These are phyloP conservation scores for Lepilemur ruficaudatus DNA, from an alignment of 2,797 vertebrate species.

Conservation along the genomic window DNA sequence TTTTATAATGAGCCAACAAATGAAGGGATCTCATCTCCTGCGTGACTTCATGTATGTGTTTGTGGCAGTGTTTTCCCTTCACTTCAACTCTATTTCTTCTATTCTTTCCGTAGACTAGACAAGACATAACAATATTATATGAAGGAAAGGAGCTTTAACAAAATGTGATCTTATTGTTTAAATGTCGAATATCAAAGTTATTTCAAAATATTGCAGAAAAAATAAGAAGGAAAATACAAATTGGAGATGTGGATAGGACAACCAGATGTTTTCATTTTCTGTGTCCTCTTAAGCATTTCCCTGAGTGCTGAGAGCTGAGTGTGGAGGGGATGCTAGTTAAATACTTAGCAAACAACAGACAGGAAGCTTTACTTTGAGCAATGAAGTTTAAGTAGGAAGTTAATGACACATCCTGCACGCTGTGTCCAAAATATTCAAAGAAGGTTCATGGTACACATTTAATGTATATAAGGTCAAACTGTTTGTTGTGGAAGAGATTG, in stretches of 20 bases:
- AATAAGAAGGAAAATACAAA: neutral
- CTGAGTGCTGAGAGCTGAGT: no score
- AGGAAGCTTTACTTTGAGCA: neutral
- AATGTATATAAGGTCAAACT: neutral
- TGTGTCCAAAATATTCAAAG: neutral
- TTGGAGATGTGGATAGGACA: neutral
- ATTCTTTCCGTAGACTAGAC: neutral
- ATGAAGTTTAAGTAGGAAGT: neutral
- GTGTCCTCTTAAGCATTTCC: accelerated
- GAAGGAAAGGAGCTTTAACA: neutral
- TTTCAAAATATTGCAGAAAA: neutral
- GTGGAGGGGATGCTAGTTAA: neutral
- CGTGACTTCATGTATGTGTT: neutral
- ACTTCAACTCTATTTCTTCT: neutral
- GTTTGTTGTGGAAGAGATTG: neutral
- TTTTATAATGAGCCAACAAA: neutral
- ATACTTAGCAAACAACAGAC: neutral
- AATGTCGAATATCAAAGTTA: neutral
- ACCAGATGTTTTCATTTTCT: neutral
- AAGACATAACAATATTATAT: neutral
- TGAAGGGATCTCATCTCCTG: neutral
- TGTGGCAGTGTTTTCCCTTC: neutral
- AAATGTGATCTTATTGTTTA: neutral
- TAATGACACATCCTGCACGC: neutral
- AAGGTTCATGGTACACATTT: neutral